These are phyloP conservation scores for Drosophila pseudoananassae DNA, from an alignment of 1,140 invertebrate species.

Conservation along the genomic window DNA sequence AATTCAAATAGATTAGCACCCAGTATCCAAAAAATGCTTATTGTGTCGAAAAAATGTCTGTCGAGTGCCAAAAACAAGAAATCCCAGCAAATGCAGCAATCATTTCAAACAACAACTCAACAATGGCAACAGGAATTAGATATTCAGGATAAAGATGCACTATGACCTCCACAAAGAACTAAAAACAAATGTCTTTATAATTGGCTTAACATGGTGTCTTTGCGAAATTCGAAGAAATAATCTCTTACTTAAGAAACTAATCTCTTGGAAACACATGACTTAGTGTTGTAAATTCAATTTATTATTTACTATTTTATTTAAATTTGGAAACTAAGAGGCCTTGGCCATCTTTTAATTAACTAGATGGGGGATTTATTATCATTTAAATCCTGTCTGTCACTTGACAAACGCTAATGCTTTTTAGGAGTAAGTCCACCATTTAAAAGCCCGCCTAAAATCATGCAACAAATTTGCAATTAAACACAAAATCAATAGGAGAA, in stretches of 20 bases:
- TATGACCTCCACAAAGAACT: not conserved
- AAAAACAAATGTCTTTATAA: not conserved
- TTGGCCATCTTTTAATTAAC: too few species aligned
- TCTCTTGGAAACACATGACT: too few species aligned
- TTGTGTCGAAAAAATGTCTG: constrained; percentile 25
- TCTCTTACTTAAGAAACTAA: too few species aligned
- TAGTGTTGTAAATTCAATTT: too few species aligned
- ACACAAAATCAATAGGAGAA: constrained; percentile 40
- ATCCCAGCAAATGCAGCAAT: constrained; percentile 27
- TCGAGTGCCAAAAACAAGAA: constrained; percentile 48
- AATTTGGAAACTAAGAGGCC: too few species aligned
- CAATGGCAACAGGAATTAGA: constrained; percentile 2
- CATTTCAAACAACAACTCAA: constrained; percentile 17
- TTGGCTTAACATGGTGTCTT: not conserved
- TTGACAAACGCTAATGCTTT: too few species aligned
- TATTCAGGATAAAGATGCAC: not conserved
- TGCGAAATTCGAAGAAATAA: too few species aligned
- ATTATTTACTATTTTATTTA: too few species aligned
- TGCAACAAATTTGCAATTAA: constrained; percentile 44
- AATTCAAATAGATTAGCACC: constrained; percentile 72
- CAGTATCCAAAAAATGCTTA: constrained; percentile 41
- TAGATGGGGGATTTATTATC: too few species aligned
- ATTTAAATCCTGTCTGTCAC: too few species aligned
- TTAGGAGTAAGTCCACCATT: not conserved
- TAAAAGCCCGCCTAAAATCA: constrained; percentile 11